Evolutionary conservation across 2,888 invertebrate species (phyloP), one percentile per base, ranked within the genome.

Genomic region (Tortrix viridana): DNA sequence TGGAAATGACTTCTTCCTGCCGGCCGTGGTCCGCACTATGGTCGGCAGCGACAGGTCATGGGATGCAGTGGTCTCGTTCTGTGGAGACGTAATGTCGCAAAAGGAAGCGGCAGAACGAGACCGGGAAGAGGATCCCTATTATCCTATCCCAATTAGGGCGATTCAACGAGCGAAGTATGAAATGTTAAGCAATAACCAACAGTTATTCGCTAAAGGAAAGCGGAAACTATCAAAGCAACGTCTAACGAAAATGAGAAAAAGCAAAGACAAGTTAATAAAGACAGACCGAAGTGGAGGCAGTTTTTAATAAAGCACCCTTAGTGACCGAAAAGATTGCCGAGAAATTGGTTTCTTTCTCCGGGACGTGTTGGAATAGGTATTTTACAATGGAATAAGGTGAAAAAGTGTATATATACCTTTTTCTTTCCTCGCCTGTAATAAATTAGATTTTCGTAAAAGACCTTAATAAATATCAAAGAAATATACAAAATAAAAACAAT

Each of bases 231-330:
- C 56, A 67, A 57, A 63, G 56, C 26, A 63, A 55, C 60, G 60
- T 65, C 52, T 57, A 32, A 44, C 38, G 56, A 53, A 59, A 66
- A 56, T 38, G 49, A 54, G 58, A 52, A 65, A 56, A 60, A 64
- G 53, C 65, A 57, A 56, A 60, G 41, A 57, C 52, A 62, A 61
- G 65, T 67, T 65, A 67, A 68, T 66, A 68, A 67, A 62, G 65
- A 67, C 55, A 65, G 62, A 60, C 58, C 59, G 60, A 67, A 67
- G 67, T 60, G 56, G 52, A 60, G 53, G 63, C 64, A 65, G 58
- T 64, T 69, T 68, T 69, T 67, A 69, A 69, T 69, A 69, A 67
- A 69, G 65, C 60, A 55, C 55, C 65, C 61, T 64, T 63, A 54
- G 49, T 44, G 62, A 44, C 62, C 65, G 62, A 62, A 65, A 65